Percentiles rank a stretch among this genome's conserved stretches.
These are phyloP conservation scores for Pao palembangensis DNA, from an alignment of 2,113 vertebrate species.

Conservation along the genomic window DNA sequence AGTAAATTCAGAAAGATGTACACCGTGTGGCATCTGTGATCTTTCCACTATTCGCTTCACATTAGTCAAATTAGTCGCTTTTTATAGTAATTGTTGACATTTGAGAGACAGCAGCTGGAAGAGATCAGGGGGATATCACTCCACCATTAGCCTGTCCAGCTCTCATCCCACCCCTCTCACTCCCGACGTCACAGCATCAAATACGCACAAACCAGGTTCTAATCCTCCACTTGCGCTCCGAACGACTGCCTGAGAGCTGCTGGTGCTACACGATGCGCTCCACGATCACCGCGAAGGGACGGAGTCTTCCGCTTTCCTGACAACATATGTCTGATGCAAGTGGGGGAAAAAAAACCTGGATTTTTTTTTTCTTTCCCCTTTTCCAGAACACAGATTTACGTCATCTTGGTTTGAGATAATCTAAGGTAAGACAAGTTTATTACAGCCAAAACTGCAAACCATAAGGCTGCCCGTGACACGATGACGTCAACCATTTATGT, in stretches of 20 bases:
- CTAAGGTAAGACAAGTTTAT: constrained; percentile 33
- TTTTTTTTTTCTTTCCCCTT: background rate
- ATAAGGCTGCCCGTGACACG: too few species aligned
- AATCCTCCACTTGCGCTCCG: constrained; percentile 39
- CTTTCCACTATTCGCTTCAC: constrained; percentile 2
- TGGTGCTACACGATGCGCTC: background rate
- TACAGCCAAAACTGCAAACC: too few species aligned
- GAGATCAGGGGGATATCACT: constrained; percentile 1
- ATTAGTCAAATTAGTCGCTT: background rate
- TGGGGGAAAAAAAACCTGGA: constrained; percentile 7
- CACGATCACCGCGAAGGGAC: background rate
- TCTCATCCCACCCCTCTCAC: constrained; percentile 24
- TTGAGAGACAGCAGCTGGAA: constrained; percentile 14
- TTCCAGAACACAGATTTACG: background rate
- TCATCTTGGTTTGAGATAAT: constrained; percentile 20
- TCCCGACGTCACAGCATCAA: constrained; percentile 48
- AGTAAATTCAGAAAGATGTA: too few species aligned
- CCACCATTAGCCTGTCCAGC: background rate
- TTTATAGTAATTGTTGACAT: constrained; percentile 8
- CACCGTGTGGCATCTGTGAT: constrained; percentile 1
- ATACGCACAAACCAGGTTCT: background rate
- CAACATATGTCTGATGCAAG: constrained; percentile 2
- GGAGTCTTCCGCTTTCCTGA: background rate
- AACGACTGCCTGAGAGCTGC: constrained; percentile 27
- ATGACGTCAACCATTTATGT: too few species aligned